Base-by-base conservation (phyloP, 2,888 invertebrate genomes). In the Polydrusus tereticollis region DNA sequence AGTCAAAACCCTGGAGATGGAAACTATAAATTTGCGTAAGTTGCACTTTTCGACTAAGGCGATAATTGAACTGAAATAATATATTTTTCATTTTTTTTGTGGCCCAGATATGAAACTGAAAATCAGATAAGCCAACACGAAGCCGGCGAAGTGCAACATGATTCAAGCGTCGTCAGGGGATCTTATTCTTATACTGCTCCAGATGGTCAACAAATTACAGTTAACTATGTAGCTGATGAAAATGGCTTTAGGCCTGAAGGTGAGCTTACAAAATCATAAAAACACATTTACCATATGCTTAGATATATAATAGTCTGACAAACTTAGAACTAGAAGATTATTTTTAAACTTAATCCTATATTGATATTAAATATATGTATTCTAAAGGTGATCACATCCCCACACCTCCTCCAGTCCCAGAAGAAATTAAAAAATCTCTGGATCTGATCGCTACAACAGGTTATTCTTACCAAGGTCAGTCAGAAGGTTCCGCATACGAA, bases 111-210 rank as follows among this genome's bases (percentile, higher is more conserved):
- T 92, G 82, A 91, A 93, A 82, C 94, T 91, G 85, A 69, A 83
- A 86, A 79, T 70, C 77, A 74, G 55, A 81, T 81, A 38, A 70
- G 69, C 18, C 79, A 78, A 62, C 77, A 80, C 70, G 81, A 81
- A 76, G 87, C 89, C 43, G 94, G 94, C 16, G 90, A 92, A 67
- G 84, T 93, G 79, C 93, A 92, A 86, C 90, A 90, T 80, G 89
- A 90, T 3, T 12, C 88, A 0, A 87, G 86, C 77, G 83, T 84
- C 3, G 87, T 86, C 0, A 85, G 86, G 67, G 89, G 89, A 12
- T 82, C 84, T 1, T 88, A 84, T 81, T 86, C 87, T 16, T 89
- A 87, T 80, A 85, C 86, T 18, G 87, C 85, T 7, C 85, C 85
- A 5, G 87, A 89, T 75, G 88, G 89, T 12, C 82, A 83, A 23